Percentiles rank a stretch among this genome's conserved stretches.
These are phyloP conservation scores for Phycodurus eques DNA, from an alignment of 2,113 vertebrate genomes.

Conservation along the genomic window DNA sequence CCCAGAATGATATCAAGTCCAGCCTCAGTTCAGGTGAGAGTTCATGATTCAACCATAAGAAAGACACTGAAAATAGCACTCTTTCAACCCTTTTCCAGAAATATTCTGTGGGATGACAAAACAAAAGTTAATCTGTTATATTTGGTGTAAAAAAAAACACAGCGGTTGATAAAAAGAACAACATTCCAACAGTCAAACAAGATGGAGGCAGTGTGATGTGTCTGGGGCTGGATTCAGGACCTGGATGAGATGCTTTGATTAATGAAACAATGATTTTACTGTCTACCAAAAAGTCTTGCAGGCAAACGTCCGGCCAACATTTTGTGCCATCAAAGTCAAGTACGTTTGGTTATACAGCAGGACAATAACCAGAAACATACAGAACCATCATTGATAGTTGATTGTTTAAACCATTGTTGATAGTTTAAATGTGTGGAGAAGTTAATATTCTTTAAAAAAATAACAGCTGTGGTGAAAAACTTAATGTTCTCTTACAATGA, in stretches of 20 bases:
- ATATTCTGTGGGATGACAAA: background rate
- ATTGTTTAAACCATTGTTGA: no score
- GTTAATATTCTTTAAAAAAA: no score
- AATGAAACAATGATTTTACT: background rate
- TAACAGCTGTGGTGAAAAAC: no score
- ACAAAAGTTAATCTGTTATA: background rate
- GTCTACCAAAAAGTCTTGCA: background rate
- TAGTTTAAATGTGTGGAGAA: no score
- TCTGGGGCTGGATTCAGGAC: background rate
- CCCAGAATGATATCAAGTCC: background rate
- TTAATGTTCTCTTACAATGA: no score
- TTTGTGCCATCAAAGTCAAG: background rate
- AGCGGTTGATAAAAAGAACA: no score
- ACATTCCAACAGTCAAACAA: background rate
- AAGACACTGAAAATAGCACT: background rate
- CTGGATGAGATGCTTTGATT: background rate
- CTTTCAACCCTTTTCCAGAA: background rate
- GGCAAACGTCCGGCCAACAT: no score
- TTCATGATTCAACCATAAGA: background rate
- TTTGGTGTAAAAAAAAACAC: background rate
- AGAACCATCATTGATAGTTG: background rate
- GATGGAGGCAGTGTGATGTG: background rate
- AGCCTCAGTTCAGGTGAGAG: background rate
- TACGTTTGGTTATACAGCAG: background rate
- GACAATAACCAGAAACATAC: background rate